A percentile compares a stretch with the other conserved stretches of the same genome.
Conservation (phyloP, 2,113 vertebrate genomes). For the Corythaixoides concolor region DNA sequence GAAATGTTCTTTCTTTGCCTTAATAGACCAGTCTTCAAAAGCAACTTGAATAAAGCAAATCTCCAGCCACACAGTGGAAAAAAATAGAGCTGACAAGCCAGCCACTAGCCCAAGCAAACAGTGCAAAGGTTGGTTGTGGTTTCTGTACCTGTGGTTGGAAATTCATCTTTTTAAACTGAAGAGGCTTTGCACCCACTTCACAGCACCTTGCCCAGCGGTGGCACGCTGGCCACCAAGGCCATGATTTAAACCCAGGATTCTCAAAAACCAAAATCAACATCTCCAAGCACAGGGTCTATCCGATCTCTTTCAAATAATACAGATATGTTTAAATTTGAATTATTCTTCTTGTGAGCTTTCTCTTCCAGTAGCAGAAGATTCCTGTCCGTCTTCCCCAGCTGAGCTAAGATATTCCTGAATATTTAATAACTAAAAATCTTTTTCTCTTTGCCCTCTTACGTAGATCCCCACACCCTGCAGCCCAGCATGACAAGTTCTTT, state of each 20-base stretch:
- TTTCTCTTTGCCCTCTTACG: slow-evolving; percentile 33
- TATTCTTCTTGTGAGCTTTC: background rate
- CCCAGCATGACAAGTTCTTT: slow-evolving; percentile 10
- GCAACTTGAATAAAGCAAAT: background rate
- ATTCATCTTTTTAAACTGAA: background rate
- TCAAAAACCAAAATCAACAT: background rate
- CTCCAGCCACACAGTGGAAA: background rate
- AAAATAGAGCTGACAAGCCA: background rate
- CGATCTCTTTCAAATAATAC: slow-evolving; percentile 42
- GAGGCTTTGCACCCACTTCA: background rate
- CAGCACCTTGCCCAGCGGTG: background rate
- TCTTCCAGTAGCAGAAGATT: slow-evolving; percentile 15
- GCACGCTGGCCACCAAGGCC: background rate
- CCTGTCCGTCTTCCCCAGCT: background rate
- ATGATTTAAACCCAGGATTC: background rate
- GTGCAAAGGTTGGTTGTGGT: background rate
- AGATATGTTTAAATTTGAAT: slow-evolving; percentile 33
- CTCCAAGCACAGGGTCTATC: background rate
- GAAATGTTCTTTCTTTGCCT: background rate
- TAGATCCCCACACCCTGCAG: slow-evolving; percentile 24
- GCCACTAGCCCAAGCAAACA: background rate
- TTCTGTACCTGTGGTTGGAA: background rate
- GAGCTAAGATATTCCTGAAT: slow-evolving; percentile 41
- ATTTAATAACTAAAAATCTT: slow-evolving; percentile 51
- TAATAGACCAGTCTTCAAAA: background rate